A percentile compares a stretch with the other conserved stretches of the same genome.
Evolutionary conservation across 2,888 invertebrate genomes (phyloP).

Genomic region (Eurois occulta): DNA sequence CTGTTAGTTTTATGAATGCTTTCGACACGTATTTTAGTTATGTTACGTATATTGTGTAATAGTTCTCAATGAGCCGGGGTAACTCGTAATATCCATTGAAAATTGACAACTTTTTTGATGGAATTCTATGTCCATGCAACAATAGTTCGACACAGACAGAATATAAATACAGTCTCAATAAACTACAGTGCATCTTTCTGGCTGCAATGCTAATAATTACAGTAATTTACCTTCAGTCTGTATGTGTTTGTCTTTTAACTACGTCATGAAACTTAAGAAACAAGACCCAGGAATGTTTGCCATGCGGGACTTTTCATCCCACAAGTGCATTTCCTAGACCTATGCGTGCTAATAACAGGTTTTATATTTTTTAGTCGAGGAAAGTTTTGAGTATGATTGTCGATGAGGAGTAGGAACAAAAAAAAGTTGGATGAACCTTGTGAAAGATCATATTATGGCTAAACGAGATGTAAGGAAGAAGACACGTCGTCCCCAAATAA

Average conservation of each 20-base stretch:
- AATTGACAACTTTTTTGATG: neutral
- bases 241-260: neutral
- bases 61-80: neutral
- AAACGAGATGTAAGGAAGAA: too few species aligned
- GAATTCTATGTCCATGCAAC: neutral
- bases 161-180: neutral
- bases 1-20: constrained; percentile 2
- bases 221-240: neutral
- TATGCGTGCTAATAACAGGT: neutral
- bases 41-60: constrained; percentile 21
- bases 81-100: neutral
- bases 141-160: neutral
- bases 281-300: neutral
- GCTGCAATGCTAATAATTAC: neutral
- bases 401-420: too few species aligned
- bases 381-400: neutral
- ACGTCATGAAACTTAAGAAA: neutral
- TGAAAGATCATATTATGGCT: too few species aligned
- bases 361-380: neutral
- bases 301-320: neutral
- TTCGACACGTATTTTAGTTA: constrained; percentile 12
- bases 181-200: neutral
- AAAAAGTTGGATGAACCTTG: too few species aligned
- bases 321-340: neutral
- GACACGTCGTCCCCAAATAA: too few species aligned